Evolutionary conservation across 2,888 invertebrate genomes (phyloP), one percentile per base, ranked within the genome.

Genomic region (Mythimna pallens): DNA sequence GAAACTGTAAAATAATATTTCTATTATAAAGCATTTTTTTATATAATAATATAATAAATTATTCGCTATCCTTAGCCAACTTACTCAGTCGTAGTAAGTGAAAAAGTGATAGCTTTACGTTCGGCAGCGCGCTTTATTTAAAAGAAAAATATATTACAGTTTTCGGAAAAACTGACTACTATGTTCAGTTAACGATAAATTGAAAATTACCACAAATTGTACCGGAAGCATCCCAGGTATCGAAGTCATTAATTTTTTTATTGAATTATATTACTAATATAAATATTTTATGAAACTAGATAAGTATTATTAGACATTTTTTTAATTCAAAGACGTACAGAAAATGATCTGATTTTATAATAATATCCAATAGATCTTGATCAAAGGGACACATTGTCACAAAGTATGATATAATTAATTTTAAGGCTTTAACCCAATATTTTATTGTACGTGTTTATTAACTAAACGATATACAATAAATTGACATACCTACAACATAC

Each of bases 401-500:
- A 86, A 84, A 88, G 69, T 80, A 87, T 82, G 84, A 80, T 88
- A 89, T 78, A 77, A 75, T 78, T 83, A 83, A 77, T 83, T 84
- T 72, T 90, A 89, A 88, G 86, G 84, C 80, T 84, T 92, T 95
- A 95, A 95, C 94, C 92, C 90, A 89, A 89, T 91, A 85, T 91
- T 91, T 92, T 92, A 92, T 92, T 93, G 90, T 94, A 94, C 90
- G 90, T 92, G 92, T 94, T 94, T 94, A 92, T 90, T 91, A 90
- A 94, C 93, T 93, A 94, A 95, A 93, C 90, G 83, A 90, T 91
- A 93, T 90, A 92, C 92, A 94, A 93, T 93, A 94, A 93, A 89
- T 90, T 83, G 92, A 91, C 91, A 92, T 92, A 92, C 90, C 86
- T 90, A 91, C 87, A 83, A 85, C 79, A 65, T 62, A 54, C 30